These are phyloP conservation scores for Scolopax mira DNA, from an alignment of 2,113 vertebrate genomes.

Conservation along the genomic window DNA sequence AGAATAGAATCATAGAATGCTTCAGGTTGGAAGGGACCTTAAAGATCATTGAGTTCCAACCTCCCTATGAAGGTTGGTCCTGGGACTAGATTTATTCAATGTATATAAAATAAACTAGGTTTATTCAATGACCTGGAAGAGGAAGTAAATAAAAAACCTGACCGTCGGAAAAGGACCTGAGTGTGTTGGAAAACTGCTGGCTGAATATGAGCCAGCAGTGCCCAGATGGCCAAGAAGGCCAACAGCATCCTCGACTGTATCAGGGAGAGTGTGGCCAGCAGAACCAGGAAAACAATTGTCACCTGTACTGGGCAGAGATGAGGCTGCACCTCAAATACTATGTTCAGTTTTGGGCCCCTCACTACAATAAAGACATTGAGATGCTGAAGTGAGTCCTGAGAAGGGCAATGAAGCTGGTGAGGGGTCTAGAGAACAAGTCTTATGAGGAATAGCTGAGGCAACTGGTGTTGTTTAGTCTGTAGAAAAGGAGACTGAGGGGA, in stretches of 20 bases:
- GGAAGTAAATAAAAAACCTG: background rate
- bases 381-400: background rate
- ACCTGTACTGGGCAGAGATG: background rate
- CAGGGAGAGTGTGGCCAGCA: background rate
- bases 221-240: background rate
- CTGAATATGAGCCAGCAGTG: background rate
- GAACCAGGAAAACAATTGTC: rapidly evolving
- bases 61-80: background rate
- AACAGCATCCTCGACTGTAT: background rate
- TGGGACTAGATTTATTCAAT: background rate
- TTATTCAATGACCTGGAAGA: background rate
- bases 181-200: rapidly evolving
- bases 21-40: no score
- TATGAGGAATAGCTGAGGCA: background rate
- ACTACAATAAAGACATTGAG: background rate
- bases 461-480: background rate
- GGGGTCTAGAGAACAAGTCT: background rate
- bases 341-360: background rate
- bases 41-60: no score
- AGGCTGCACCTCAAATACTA: background rate
- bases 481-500: background rate
- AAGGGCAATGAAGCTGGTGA: background rate
- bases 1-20: no score
- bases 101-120: no score
- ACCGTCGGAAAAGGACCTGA: rapidly evolving